phyloP scores from a whole-genome alignment of 2,888 invertebrate genomes.

The Xestia ashworthii region DNA sequence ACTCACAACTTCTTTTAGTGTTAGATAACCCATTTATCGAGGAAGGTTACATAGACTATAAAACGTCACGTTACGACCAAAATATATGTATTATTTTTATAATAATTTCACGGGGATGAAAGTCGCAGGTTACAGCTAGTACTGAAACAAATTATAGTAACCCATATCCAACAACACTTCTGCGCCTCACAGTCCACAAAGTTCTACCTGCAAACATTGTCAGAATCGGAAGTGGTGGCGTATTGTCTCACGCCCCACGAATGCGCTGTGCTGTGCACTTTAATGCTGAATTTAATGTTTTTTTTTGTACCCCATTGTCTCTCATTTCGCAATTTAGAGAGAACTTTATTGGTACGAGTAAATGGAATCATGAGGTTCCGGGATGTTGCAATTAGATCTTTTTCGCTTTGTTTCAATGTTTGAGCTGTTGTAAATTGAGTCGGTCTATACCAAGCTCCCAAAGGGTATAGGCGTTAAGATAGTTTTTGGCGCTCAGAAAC shows the following conservation, averaged over 20 bases:
- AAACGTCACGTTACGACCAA: no score
- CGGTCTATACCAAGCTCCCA: neutral
- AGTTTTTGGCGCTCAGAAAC: no score
- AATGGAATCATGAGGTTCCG: slow-evolving; percentile 20
- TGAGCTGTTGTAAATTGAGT: neutral
- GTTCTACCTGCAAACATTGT: slow-evolving; percentile 79
- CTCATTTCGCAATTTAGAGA: slow-evolving; percentile 56
- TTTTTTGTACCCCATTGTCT: slow-evolving; percentile 63
- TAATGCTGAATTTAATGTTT: slow-evolving; percentile 55
- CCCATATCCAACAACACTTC: slow-evolving; percentile 59
- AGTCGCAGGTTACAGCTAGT: no score
- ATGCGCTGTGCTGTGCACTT: slow-evolving; percentile 72
- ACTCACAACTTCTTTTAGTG: no score
- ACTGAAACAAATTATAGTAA: no score
- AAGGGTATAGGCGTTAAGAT: no score
- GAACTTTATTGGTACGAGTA: slow-evolving; percentile 32
- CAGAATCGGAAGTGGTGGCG: slow-evolving; percentile 82
- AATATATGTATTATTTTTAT: no score
- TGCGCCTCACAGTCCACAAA: slow-evolving; percentile 67
- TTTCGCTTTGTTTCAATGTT: slow-evolving; percentile 1
- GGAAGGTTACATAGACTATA: no score
- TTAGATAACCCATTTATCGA: no score
- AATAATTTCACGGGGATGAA: no score
- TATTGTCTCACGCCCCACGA: slow-evolving; percentile 86
- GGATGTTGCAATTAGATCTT: slow-evolving; percentile 48